Evolutionary conservation across 2,888 invertebrate species (phyloP).

Genomic region (Resseliella maxima): DNA sequence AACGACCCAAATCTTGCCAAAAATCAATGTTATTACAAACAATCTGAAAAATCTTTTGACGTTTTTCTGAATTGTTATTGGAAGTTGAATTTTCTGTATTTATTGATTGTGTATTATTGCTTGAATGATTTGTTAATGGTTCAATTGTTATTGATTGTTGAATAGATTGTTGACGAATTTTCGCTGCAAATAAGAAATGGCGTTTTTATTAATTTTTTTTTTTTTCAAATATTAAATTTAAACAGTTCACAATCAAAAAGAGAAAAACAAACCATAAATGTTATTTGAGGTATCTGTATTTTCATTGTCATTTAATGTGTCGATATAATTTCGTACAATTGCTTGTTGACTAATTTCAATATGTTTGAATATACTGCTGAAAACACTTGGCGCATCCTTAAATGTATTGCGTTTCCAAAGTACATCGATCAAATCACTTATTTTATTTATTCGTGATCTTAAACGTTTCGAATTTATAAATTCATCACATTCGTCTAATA

Average conservation of each 20-base stretch:
- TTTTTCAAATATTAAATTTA: not conserved
- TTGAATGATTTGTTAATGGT: not conserved
- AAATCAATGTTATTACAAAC: not conserved
- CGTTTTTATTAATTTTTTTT: not conserved
- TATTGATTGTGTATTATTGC: not conserved
- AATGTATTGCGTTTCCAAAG: not conserved
- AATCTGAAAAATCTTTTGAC: not conserved
- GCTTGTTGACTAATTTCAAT: not conserved
- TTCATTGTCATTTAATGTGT: not conserved
- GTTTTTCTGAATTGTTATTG: not conserved
- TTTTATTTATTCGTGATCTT: not conserved
- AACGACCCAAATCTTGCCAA: constrained; percentile 7
- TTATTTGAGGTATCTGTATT: not conserved
- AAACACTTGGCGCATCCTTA: not conserved
- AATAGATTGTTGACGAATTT: not conserved
- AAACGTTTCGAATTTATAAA: constrained; percentile 23
- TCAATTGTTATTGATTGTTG: not conserved
- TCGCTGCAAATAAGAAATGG: not conserved
- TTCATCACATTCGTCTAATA: constrained; percentile 11
- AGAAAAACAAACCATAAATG: not conserved
- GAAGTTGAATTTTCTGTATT: too few relatives aligned
- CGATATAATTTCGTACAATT: not conserved
- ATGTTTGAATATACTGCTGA: not conserved
- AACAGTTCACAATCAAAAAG: too few relatives aligned
- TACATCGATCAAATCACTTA: not conserved